Base-by-base conservation (phyloP, 2,888 invertebrate genomes). In the Andricus quercusramuli region DNA sequence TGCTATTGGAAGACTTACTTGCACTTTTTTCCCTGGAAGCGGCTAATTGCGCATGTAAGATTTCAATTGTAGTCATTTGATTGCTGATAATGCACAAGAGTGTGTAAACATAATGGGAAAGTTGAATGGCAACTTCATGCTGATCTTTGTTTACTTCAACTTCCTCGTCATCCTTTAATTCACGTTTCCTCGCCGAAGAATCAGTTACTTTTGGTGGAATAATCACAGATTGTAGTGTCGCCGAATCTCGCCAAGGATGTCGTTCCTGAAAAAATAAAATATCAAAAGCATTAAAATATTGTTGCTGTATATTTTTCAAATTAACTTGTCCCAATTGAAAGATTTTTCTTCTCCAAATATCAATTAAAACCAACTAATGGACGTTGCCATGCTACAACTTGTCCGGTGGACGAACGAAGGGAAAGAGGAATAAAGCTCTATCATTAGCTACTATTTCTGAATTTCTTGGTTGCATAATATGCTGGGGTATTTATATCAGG, bases 71-170 rank as follows among this genome's bases (percentile, higher is more conserved):
- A 5, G 98, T 98, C 94, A 97, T 96, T 89, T 98, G 96, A 91
- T 97, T 97, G 89, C 97, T 97, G 87, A 98, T 97, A 86, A 98
- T 96, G 90, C 97, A 97, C 37, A 97, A 95, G 83, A 98, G 94
- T 32, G 97, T 97, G 92, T 98, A 97, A 70, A 98, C 95, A 87
- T 98, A 96, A 92, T 97, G 97, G 67, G 97, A 97, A 78, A 98
- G 93, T 90, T 96, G 96, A 78, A 97, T 94, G 66, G 97, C 97
- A 8, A 97, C 96, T 89, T 96, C 94, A 88, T 95, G 95, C 88
- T 95, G 95, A 88, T 95, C 95, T 84, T 94, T 91, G 77, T 88
- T 89, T 3, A 87, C 87, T 5, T 89, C 88, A 6, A 86, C 85
- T 4, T 87, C 86, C 47, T 88, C 88, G 9, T 85, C 76, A 29